Percentiles rank a stretch among this genome's conserved stretches.
These are phyloP conservation scores for Pterostichus madidus DNA, from an alignment of 2,888 invertebrate species.

Conservation along the genomic window DNA sequence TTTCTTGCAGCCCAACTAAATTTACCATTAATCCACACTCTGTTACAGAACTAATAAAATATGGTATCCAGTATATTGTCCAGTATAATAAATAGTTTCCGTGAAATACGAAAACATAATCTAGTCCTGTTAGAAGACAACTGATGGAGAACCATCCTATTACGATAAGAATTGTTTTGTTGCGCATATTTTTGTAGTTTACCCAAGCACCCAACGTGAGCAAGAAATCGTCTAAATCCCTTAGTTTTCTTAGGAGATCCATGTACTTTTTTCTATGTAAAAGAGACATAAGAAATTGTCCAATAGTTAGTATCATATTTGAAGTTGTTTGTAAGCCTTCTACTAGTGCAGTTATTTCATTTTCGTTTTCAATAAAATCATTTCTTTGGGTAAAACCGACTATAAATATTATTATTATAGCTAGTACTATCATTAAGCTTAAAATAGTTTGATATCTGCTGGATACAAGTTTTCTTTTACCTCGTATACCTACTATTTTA, in stretches of 20 bases:
- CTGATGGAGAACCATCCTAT: slow-evolving; percentile 18
- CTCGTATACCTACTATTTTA: slow-evolving; percentile 12
- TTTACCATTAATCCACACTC: slow-evolving; percentile 36
- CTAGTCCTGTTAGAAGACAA: slow-evolving; percentile 31
- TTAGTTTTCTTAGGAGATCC: background rate
- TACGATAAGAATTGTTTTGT: slow-evolving; percentile 15
- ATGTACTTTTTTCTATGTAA: slow-evolving; percentile 37
- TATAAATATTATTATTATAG: slow-evolving; percentile 23
- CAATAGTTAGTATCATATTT: slow-evolving; percentile 42
- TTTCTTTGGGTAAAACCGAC: slow-evolving; percentile 43
- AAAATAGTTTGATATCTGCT: slow-evolving; percentile 36
- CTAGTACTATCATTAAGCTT: slow-evolving; percentile 25
- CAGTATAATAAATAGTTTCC: slow-evolving; percentile 38
- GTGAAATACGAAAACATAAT: slow-evolving; percentile 28
- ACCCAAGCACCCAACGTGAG: slow-evolving; percentile 4
- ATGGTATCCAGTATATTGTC: slow-evolving; percentile 51
- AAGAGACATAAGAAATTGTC: slow-evolving; percentile 46
- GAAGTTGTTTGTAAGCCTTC: slow-evolving; percentile 44
- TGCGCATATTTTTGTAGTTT: slow-evolving; percentile 19
- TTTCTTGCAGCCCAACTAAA: slow-evolving; percentile 21
- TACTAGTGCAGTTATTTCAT: slow-evolving; percentile 11
- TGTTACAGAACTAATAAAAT: slow-evolving; percentile 45
- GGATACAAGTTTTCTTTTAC: slow-evolving; percentile 26
- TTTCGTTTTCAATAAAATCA: background rate
- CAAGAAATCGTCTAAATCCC: slow-evolving; percentile 40